Evolutionary conservation across 2,888 invertebrate genomes (phyloP).

Genomic region (Tipula helvola): DNA sequence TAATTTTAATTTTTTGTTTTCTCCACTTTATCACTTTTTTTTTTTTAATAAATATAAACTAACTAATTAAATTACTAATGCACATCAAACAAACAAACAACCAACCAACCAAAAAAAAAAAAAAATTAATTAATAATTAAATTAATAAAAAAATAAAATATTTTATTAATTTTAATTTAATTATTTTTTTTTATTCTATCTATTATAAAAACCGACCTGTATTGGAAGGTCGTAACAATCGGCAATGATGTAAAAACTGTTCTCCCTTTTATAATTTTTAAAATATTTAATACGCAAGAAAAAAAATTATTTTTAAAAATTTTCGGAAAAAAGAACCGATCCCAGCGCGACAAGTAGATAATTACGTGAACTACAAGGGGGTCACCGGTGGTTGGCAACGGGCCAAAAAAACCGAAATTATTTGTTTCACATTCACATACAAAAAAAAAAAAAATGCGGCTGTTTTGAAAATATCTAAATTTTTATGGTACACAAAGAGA

Average conservation of each 20-base stretch:
- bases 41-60: background rate
- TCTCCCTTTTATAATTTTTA: constrained; percentile 10
- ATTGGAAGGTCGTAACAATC: constrained; percentile 11
- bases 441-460: background rate
- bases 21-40: background rate
- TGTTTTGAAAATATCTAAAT: background rate
- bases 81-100: background rate
- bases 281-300: background rate
- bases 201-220: constrained; percentile 9
- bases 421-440: background rate
- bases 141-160: background rate
- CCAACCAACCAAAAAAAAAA: background rate
- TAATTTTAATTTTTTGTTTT: background rate
- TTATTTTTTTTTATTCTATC: background rate
- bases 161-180: constrained; percentile 1
- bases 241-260: constrained; percentile 10
- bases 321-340: background rate
- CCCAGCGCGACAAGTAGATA: background rate
- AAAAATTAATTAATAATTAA: background rate
- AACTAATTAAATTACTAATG: background rate
- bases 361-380: background rate
- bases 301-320: background rate
- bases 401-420: background rate
- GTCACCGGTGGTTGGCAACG: background rate
- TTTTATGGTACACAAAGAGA: background rate